Base-by-base conservation (phyloP, 2,888 invertebrate genomes). In the Aporophyla lueneburgensis region DNA sequence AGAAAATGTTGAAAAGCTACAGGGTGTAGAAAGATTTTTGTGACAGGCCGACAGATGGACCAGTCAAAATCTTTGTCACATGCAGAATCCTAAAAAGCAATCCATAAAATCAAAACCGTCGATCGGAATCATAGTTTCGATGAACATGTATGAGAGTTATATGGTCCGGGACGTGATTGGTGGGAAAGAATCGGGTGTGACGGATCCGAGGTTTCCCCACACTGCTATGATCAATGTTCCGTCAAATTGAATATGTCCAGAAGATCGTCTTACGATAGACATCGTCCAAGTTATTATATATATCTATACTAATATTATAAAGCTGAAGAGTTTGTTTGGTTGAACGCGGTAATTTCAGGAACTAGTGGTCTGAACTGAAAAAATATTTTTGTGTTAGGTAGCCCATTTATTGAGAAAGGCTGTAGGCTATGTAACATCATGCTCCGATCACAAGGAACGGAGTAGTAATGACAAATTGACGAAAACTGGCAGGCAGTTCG, bases 181-280 rank as follows among this genome's bases (percentile, higher is more conserved):
- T 75, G 87, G 87, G 87, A 90, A 89, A 90, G 91, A 91, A 91
- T 92, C 87, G 90, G 88, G 85, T 88, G 89, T 88, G 91, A 91
- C 89, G 89, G 92, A 90, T 90, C 90, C 87, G 83, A 85, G 81
- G 82, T 88, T 92, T 91, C 92, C 93, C 90, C 88, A 90, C 91
- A 86, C 88, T 86, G 88, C 90, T 91, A 91, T 93, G 93, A 94
- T 93, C 94, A 94, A 93, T 93, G 93, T 93, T 89, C 93, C 93
- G 93, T 91, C 93, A 93, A 94, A 94, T 94, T 94, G 93, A 94
- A 94, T 94, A 93, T 93, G 92, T 89, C 87, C 89, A 89, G 87
- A 83, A 88, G 86, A 87, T 89, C 91, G 84, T 89, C 90, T 89
- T 86, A 76, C 63, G 71, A 74, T 83, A 82, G 79, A 80, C 74